Conservation (phyloP, 2,797 vertebrate genomes). For the Sebastes goodei region DNA sequence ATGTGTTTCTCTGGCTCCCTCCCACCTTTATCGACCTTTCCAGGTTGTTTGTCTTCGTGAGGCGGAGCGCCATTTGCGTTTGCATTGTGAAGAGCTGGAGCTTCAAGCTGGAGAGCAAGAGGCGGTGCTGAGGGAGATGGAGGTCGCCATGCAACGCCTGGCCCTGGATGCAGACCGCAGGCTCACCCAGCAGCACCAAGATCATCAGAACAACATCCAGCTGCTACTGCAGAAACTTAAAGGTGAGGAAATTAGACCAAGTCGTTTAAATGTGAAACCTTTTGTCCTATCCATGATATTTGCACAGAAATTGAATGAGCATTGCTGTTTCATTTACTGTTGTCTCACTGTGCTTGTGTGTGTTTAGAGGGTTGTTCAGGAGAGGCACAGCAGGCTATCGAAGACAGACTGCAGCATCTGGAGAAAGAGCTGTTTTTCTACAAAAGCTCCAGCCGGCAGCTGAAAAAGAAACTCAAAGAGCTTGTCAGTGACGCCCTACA, state of each 20-base stretch:
- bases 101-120: slow-evolving; percentile 83
- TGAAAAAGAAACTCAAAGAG: slow-evolving; percentile 88
- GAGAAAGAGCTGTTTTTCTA: slow-evolving; percentile 94
- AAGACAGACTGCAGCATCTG: slow-evolving; percentile 85
- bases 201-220: slow-evolving; percentile 88
- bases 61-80: slow-evolving; percentile 76
- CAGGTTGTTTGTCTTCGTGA: slow-evolving; percentile 90
- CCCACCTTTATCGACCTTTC: slow-evolving; percentile 21
- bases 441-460: slow-evolving; percentile 89
- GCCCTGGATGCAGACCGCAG: slow-evolving; percentile 85
- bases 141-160: slow-evolving; percentile 84
- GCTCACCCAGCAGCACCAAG: slow-evolving; percentile 85
- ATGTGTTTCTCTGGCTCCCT: background rate
- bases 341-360: background rate
- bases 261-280: accelerated
- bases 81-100: slow-evolving; percentile 85
- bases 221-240: slow-evolving; percentile 83
- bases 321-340: background rate
- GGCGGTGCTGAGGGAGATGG: slow-evolving; percentile 76
- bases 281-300: background rate
- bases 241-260: slow-evolving; percentile 75
- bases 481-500: slow-evolving; percentile 59
- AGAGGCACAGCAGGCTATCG: slow-evolving; percentile 59
- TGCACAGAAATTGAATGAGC: background rate
- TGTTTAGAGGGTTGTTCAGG: slow-evolving; percentile 48